Conservation (phyloP, 2,797 vertebrate genomes). For the Squalus acanthias region DNA sequence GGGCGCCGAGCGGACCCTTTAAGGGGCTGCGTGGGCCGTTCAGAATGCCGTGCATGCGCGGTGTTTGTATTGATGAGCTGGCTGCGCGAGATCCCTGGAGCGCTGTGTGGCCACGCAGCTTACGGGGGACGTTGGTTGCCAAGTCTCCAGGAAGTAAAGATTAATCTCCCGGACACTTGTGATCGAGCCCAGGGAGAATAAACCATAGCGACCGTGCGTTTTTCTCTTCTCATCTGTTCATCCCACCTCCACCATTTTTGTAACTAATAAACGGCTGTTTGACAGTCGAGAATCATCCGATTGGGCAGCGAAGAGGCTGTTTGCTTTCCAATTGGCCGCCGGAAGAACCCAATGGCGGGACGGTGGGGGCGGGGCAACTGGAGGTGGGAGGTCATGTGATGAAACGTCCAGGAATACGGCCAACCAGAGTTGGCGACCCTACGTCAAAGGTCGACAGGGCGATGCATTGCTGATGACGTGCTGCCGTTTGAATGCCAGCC, state of each 20-base stretch:
- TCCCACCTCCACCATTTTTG: not conserved
- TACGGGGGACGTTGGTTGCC: too few relatives aligned
- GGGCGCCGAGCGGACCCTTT: too few relatives aligned
- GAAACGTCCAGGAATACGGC: too few relatives aligned
- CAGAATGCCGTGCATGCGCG: too few relatives aligned
- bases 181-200: not conserved
- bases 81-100: too few relatives aligned
- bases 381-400: not conserved
- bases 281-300: too few relatives aligned
- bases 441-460: too few relatives aligned
- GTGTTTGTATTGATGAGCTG: too few relatives aligned
- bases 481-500: not conserved
- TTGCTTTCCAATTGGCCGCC: not conserved
- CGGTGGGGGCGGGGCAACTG: not conserved
- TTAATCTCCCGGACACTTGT: not conserved
- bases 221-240: not conserved
- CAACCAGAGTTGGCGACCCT: too few relatives aligned
- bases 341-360: not conserved
- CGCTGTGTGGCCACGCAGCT: too few relatives aligned
- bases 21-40: too few relatives aligned
- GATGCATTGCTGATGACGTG: not conserved
- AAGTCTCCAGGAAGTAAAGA: not conserved
- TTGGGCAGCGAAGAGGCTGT: not conserved
- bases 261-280: not conserved
- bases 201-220: not conserved